Percentiles rank a stretch among this genome's conserved stretches.
phyloP scores from a whole-genome alignment of 2,113 vertebrate genomes.

The Murina feae region DNA sequence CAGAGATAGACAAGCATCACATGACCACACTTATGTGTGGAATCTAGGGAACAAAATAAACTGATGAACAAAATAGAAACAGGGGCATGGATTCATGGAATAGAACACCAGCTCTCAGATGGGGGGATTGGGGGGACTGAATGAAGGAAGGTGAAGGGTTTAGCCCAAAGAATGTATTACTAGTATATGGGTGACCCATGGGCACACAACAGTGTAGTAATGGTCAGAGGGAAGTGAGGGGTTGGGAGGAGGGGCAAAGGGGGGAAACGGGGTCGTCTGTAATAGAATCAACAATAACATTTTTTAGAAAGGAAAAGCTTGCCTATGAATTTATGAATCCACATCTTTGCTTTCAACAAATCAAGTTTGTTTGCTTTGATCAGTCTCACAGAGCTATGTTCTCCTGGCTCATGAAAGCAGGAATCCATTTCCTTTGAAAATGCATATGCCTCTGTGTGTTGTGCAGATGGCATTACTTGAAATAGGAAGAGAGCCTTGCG shows the following conservation, averaged over 20 bases:
- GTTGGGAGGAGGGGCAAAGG: not conserved
- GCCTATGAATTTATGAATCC: not conserved
- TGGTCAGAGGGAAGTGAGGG: not conserved
- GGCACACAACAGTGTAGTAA: not conserved
- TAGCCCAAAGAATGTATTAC: not conserved
- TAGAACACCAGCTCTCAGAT: not conserved
- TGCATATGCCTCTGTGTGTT: not conserved
- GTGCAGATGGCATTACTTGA: slow-evolving; percentile 31
- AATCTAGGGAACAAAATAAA: not conserved
- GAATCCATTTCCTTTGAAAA: not conserved
- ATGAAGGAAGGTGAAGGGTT: not conserved
- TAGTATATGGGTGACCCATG: not conserved
- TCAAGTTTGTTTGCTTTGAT: not conserved
- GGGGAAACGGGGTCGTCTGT: not conserved
- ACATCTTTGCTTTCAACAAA: not conserved
- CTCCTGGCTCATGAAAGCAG: not conserved
- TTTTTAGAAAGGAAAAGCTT: not conserved
- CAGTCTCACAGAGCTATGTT: not conserved
- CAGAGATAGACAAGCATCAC: not conserved
- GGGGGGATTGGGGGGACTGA: no score
- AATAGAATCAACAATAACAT: not conserved
- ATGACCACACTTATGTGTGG: not conserved
- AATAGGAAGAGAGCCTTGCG: slow-evolving; percentile 6
- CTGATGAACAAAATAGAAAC: not conserved
- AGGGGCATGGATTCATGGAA: not conserved